These are phyloP conservation scores for Cirrhinus mrigala DNA, from an alignment of 2,797 vertebrate species.

Conservation along the genomic window DNA sequence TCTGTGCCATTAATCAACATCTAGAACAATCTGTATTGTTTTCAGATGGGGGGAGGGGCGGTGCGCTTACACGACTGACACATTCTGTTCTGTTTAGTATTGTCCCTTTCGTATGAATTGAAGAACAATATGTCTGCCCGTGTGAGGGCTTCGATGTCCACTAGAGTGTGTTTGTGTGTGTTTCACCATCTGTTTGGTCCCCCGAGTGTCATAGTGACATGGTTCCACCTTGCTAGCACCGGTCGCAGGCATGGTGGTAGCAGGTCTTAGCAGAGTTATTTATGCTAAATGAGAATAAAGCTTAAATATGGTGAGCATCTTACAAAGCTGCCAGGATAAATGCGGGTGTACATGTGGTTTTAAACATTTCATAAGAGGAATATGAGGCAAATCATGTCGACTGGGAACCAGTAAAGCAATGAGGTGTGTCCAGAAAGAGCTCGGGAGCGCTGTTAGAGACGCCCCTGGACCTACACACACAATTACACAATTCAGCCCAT, in stretches of 20 bases:
- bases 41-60: slow-evolving; percentile 56
- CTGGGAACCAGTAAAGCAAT: slow-evolving; percentile 76
- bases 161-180: slow-evolving; percentile 78
- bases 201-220: slow-evolving; percentile 81
- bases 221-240: slow-evolving; percentile 67
- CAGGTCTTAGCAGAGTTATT: neutral
- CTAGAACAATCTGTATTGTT: slow-evolving; percentile 54
- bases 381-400: slow-evolving; percentile 77
- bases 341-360: slow-evolving; percentile 61
- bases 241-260: slow-evolving; percentile 67
- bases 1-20: slow-evolving; percentile 56
- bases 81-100: slow-evolving; percentile 34
- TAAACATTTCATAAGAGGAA: slow-evolving; percentile 69
- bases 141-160: slow-evolving; percentile 86
- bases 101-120: slow-evolving; percentile 1
- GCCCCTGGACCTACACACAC: slow-evolving; percentile 77
- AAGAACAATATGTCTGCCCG: slow-evolving; percentile 81
- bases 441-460: slow-evolving; percentile 73
- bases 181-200: slow-evolving; percentile 91
- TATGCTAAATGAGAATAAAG: slow-evolving; percentile 6
- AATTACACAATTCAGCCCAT: slow-evolving; percentile 76
- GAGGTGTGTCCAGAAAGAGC: slow-evolving; percentile 75
- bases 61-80: slow-evolving; percentile 32
- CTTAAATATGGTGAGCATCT: neutral
- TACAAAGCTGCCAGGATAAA: slow-evolving; percentile 5